Evolutionary conservation across 2,113 vertebrate species (phyloP).

Genomic region (Hemichromis elongatus): DNA sequence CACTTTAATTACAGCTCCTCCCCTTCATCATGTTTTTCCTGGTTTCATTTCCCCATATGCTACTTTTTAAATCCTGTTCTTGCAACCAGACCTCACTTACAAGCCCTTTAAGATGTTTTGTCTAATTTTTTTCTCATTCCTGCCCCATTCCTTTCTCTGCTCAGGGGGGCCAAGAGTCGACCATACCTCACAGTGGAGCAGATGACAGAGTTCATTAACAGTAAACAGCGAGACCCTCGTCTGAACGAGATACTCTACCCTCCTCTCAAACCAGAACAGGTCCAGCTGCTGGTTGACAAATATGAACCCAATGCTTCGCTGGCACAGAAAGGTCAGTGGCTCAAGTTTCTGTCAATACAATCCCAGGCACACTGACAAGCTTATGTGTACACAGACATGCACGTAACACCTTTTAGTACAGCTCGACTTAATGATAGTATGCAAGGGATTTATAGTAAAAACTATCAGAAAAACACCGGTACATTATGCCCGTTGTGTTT

Average conservation of each 20-base stretch:
- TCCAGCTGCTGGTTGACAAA: constrained; percentile 94
- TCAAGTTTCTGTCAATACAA: neutral
- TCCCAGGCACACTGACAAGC: neutral
- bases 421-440: neutral
- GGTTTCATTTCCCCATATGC: neutral
- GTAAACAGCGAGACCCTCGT: constrained; percentile 90
- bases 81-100: neutral
- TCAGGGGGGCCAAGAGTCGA: constrained; percentile 89
- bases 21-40: neutral
- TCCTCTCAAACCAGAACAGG: constrained; percentile 92
- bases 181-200: constrained; percentile 91
- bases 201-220: constrained; percentile 97
- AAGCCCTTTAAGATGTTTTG: neutral
- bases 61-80: neutral
- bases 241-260: constrained; percentile 98
- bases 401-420: neutral
- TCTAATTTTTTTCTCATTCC: neutral
- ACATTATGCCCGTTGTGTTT: neutral
- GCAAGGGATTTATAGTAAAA: neutral
- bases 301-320: constrained; percentile 86
- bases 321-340: constrained; percentile 86
- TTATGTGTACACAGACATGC: neutral
- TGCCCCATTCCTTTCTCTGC: neutral
- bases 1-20: constrained; percentile 18
- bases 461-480: neutral